phyloP scores from a whole-genome alignment of 2,113 vertebrate species.

The Canis aureus region DNA sequence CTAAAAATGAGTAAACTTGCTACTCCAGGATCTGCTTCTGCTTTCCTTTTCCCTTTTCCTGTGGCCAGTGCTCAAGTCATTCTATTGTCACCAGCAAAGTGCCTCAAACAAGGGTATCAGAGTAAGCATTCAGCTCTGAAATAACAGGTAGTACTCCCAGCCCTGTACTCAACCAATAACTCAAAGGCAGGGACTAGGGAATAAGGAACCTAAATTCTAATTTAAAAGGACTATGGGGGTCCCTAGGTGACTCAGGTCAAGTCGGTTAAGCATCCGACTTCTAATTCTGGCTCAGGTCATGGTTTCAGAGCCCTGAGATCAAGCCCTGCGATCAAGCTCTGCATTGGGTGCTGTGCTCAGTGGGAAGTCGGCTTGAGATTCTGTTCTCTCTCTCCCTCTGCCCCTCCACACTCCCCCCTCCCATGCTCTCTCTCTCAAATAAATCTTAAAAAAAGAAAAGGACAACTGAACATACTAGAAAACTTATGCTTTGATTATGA shows the following conservation, averaged over 20 bases:
- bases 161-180: background rate
- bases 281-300: background rate
- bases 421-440: background rate
- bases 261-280: too few relatives aligned
- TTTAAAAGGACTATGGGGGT: conserved; percentile 12
- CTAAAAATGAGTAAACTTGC: conserved; percentile 35
- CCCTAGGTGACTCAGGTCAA: background rate
- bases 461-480: conserved; percentile 4
- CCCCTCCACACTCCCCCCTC: background rate
- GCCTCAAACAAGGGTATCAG: conserved; percentile 26
- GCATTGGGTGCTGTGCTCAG: background rate
- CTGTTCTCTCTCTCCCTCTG: background rate
- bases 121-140: background rate
- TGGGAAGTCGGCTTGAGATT: background rate
- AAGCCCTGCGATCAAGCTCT: background rate
- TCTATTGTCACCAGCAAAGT: conserved; percentile 27
- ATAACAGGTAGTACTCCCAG: background rate
- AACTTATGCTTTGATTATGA: conserved; percentile 35
- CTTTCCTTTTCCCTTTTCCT: background rate
- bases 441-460: background rate
- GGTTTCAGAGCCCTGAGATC: background rate
- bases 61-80: conserved; percentile 24
- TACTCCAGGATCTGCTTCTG: background rate
- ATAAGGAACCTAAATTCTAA: conserved; percentile 36
- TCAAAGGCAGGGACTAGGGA: background rate